These are phyloP conservation scores for Adelosebastes latens DNA, from an alignment of 2,797 vertebrate species.

Conservation along the genomic window DNA sequence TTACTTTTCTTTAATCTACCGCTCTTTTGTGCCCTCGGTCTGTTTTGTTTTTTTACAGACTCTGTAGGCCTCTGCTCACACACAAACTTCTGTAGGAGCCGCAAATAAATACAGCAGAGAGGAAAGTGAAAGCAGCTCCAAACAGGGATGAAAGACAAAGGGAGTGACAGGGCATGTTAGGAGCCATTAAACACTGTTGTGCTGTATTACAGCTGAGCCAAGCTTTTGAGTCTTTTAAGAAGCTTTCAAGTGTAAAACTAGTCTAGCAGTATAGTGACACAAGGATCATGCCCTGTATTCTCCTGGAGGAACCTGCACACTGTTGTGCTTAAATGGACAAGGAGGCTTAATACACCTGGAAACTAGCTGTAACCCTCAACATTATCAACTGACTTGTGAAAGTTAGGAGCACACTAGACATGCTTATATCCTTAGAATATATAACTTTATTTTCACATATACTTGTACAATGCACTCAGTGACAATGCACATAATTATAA, in stretches of 20 bases:
- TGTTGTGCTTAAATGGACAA: background rate
- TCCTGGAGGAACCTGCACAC: background rate
- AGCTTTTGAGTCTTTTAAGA: slow-evolving; percentile 47
- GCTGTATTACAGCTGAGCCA: slow-evolving; percentile 41
- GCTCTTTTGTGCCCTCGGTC: background rate
- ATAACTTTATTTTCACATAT: too few relatives aligned
- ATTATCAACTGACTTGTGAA: background rate
- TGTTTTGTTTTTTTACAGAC: background rate
- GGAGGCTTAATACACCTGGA: background rate
- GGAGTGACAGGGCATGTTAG: slow-evolving; percentile 29
- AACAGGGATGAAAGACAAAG: slow-evolving; percentile 46
- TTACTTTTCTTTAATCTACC: slow-evolving; percentile 13
- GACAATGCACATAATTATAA: background rate
- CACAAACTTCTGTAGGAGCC: slow-evolving; percentile 3
- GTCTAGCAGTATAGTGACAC: slow-evolving; percentile 11
- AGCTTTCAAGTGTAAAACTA: slow-evolving; percentile 45
- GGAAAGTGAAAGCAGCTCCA: slow-evolving; percentile 15
- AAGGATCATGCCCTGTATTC: slow-evolving; percentile 5
- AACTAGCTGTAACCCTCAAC: background rate
- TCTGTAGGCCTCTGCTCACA: background rate
- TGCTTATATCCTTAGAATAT: background rate
- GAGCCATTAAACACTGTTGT: slow-evolving; percentile 31
- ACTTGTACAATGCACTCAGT: background rate
- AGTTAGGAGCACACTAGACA: background rate
- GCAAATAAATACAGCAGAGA: slow-evolving; percentile 2